phyloP scores from a whole-genome alignment of 2,113 vertebrate genomes.

The Tapirus terrestris region DNA sequence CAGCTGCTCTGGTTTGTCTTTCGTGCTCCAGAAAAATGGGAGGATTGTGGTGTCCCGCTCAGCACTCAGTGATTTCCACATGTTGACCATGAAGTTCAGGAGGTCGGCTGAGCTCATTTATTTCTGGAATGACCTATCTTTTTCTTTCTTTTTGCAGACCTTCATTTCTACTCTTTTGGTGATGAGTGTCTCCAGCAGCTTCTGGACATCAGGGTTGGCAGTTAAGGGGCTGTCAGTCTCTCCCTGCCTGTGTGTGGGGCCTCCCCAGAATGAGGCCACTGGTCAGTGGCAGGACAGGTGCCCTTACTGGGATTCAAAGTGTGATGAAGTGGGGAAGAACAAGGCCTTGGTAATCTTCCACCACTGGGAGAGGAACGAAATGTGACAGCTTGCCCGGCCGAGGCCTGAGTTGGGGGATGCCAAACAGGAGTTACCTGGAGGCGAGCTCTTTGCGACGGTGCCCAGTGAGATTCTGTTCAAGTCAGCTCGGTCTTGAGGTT shows the following conservation, averaged over 20 bases:
- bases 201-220: not conserved
- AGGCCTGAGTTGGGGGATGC: fast-evolving
- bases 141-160: too few species aligned
- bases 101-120: too few species aligned
- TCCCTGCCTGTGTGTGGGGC: not conserved
- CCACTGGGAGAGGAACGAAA: not conserved
- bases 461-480: not conserved
- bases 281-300: too few species aligned
- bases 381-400: too few species aligned
- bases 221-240: not conserved
- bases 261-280: not conserved
- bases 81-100: too few species aligned
- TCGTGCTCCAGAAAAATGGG: too few species aligned
- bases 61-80: too few species aligned
- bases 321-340: not conserved
- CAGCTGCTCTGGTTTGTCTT: too few species aligned
- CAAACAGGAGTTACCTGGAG: too few species aligned
- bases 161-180: not conserved
- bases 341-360: too few species aligned
- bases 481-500: too few species aligned
- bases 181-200: not conserved
- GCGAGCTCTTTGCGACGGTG: not conserved
- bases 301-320: fast-evolving
- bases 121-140: not conserved
- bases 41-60: too few species aligned